Evolutionary conservation across 2,888 invertebrate species (phyloP).

Genomic region (Drosophila lutescens): DNA sequence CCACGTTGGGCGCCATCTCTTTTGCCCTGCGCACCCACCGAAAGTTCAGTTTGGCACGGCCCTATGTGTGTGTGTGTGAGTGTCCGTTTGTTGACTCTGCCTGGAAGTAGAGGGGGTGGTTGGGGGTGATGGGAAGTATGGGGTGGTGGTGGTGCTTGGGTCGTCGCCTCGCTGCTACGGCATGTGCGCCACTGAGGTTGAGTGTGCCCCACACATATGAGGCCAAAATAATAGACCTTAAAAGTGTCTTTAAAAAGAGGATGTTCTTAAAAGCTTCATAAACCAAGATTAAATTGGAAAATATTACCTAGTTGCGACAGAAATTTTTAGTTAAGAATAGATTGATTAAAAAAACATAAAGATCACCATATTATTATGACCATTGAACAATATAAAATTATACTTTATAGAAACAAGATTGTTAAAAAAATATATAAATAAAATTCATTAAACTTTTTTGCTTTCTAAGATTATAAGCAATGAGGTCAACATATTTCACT

Average conservation of each 20-base stretch:
- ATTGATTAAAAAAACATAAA: too few species aligned
- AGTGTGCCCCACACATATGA: constrained; percentile 29
- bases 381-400: too few species aligned
- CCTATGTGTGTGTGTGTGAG: constrained; percentile 49
- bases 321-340: too few species aligned
- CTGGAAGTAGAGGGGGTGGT: constrained; percentile 40
- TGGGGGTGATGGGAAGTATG: constrained; percentile 12
- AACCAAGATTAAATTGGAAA: too few species aligned
- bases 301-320: too few species aligned
- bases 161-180: constrained; percentile 40
- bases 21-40: constrained; percentile 47
- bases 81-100: constrained; percentile 78
- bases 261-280: background rate
- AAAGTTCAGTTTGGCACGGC: constrained; percentile 44
- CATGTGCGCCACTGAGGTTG: constrained; percentile 23
- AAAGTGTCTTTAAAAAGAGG: background rate
- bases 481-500: background rate
- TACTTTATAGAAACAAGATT: too few species aligned
- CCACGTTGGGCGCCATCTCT: constrained; percentile 53
- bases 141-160: constrained; percentile 29
- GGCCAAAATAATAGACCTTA: constrained; percentile 18
- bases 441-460: background rate
- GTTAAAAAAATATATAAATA: background rate
- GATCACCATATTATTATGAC: too few species aligned
- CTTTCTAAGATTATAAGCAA: background rate